Evolutionary conservation across 2,113 vertebrate genomes (phyloP).

Genomic region (Istiophorus platypterus): DNA sequence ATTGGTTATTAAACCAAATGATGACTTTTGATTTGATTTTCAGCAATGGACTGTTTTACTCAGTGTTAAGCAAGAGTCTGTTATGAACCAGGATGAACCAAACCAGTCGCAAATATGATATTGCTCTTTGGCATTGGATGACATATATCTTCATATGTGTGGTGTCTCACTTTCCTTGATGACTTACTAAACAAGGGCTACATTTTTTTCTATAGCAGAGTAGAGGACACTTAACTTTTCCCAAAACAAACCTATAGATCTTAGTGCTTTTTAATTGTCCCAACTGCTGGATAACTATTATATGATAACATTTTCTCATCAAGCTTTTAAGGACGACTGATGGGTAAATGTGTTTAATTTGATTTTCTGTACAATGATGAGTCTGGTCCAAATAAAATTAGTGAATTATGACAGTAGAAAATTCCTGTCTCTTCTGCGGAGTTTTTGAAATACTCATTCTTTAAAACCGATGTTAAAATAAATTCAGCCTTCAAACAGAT

Average conservation of each 20-base stretch:
- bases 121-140: background rate
- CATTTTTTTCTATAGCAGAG: background rate
- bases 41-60: background rate
- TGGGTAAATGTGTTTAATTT: background rate
- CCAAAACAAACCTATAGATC: slow-evolving; percentile 3
- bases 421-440: background rate
- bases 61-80: background rate
- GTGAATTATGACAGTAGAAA: background rate
- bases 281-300: slow-evolving; percentile 3
- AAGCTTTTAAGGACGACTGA: slow-evolving; percentile 23
- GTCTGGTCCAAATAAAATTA: background rate
- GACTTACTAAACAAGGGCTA: background rate
- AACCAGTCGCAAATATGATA: background rate
- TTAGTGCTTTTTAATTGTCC: slow-evolving; percentile 1
- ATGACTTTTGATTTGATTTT: background rate
- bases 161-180: background rate
- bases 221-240: background rate
- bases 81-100: slow-evolving; percentile 7
- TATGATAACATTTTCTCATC: slow-evolving; percentile 4
- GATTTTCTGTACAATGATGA: background rate
- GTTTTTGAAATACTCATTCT: background rate
- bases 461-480: slow-evolving; percentile 1
- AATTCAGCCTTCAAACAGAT: background rate
- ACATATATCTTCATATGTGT: background rate
- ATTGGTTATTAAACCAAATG: background rate